Conservation (phyloP, 2,113 vertebrate species). For the Pygoscelis adeliae region DNA sequence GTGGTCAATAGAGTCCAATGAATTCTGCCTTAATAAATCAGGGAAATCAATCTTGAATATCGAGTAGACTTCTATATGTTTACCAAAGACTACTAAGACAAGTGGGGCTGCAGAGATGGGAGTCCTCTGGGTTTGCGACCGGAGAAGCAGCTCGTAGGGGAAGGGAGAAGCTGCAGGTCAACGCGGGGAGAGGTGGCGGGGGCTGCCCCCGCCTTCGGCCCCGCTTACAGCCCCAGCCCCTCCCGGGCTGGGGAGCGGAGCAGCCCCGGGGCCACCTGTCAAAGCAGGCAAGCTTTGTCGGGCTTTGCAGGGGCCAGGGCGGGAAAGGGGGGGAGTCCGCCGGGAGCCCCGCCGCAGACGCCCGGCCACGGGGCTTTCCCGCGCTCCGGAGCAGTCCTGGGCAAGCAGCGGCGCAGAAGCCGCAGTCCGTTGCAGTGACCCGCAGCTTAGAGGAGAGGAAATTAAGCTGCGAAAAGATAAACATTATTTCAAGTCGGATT, state of each 20-base stretch:
- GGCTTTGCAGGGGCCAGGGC: neutral
- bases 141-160: neutral
- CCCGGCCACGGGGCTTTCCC: neutral
- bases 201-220: neutral
- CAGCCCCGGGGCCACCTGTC: too few species aligned
- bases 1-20: constrained; percentile 53
- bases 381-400: neutral
- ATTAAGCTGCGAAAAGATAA: constrained; percentile 83
- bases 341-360: neutral
- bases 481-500: constrained; percentile 85
- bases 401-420: neutral
- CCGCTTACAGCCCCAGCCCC: neutral
- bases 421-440: constrained; percentile 65
- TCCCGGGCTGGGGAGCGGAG: neutral
- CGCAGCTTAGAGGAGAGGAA: constrained; percentile 71
- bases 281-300: neutral
- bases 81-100: neutral
- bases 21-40: constrained; percentile 47
- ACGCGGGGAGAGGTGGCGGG: fast-evolving
- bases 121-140: neutral
- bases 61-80: neutral
- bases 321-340: fast-evolving
- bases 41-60: constrained; percentile 13
- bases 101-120: neutral
- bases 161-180: neutral